Evolutionary conservation across 2,888 invertebrate genomes (phyloP), one percentile per base, ranked within the genome.

Genomic region (Macrostomum cliftonense): DNA sequence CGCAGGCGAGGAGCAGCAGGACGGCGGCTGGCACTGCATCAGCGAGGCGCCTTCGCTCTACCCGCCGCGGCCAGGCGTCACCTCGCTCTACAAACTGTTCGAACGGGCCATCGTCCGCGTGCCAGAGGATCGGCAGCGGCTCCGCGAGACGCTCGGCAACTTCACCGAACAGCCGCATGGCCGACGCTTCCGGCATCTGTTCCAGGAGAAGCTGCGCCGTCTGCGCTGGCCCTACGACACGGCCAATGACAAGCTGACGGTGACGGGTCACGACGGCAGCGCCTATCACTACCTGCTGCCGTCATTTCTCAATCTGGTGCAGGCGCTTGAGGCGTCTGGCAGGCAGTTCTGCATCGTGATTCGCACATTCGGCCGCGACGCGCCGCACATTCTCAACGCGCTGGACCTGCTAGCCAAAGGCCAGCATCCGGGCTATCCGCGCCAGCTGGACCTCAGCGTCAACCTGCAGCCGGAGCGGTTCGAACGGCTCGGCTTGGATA

Each of bases 291-390:
- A 67, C 51, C 58, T 67, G 21, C 55, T 68, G 2, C 66, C 66
- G 1, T 61, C 65, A 1, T 59, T 67, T 28, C 63, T 65, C 49
- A 58, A 61, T 44, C 57, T 65, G 4, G 56, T 68, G 37, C 54
- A 60, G 39, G 48, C 59, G 43, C 58, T 68, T 1, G 52, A 54
- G 17, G 54, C 58, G 44, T 50, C 55, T 1, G 52, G 55, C 19
- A 53, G 67, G 16, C 61, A 65, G 38, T 67, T 64, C 51, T 56
- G 61, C 20, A 56, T 68, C 38, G 56, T 67, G 14, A 57, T 68
- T 44, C 54, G 68, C 42, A 68, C 67, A 5, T 67, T 64, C 52
- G 68, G 68, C 1, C 53, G 62, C 47, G 68, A 68, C 50, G 63
- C 63, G 11, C 55, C 58, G 13, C 64, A 67, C 49, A 62, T 63